A percentile compares a stretch with the other conserved stretches of the same genome.
These are phyloP conservation scores for Xestoiulus laeticollis DNA, from an alignment of 2,888 invertebrate genomes.

Conservation along the genomic window DNA sequence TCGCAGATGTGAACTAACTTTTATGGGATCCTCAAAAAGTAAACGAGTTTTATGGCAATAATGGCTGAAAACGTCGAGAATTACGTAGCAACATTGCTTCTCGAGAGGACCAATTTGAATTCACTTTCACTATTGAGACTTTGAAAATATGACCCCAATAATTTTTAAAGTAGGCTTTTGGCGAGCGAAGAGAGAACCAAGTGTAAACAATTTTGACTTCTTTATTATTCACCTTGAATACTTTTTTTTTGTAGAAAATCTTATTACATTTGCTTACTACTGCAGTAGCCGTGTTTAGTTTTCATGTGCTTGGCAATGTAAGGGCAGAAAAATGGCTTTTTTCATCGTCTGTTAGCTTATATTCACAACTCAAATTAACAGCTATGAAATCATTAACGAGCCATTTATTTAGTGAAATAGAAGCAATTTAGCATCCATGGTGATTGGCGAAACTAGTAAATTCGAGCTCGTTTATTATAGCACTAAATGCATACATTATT, in stretches of 20 bases:
- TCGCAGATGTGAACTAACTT: background rate
- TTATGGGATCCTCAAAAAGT: background rate
- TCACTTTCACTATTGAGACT: background rate
- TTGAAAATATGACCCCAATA: background rate
- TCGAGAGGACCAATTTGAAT: background rate
- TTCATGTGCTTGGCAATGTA: too few species aligned
- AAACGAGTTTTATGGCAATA: conserved; percentile 8
- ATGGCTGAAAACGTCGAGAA: background rate
- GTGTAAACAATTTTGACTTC: background rate
- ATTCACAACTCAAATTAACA: too few species aligned
- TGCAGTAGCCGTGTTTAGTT: too few species aligned
- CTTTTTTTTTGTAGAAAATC: background rate
- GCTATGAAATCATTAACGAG: too few species aligned
- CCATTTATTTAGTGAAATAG: too few species aligned
- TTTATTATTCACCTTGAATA: background rate
- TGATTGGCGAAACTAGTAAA: too few species aligned
- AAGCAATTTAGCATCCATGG: too few species aligned
- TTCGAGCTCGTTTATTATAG: too few species aligned
- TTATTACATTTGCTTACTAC: background rate
- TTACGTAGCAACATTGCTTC: background rate
- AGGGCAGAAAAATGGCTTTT: too few species aligned
- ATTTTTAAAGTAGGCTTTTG: background rate
- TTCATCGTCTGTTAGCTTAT: too few species aligned
- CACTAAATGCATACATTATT: too few species aligned
- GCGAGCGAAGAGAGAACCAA: background rate